Percentiles rank a stretch among this genome's conserved stretches.
phyloP scores from a whole-genome alignment of 2,797 vertebrate genomes.

The Acomys russatus region DNA sequence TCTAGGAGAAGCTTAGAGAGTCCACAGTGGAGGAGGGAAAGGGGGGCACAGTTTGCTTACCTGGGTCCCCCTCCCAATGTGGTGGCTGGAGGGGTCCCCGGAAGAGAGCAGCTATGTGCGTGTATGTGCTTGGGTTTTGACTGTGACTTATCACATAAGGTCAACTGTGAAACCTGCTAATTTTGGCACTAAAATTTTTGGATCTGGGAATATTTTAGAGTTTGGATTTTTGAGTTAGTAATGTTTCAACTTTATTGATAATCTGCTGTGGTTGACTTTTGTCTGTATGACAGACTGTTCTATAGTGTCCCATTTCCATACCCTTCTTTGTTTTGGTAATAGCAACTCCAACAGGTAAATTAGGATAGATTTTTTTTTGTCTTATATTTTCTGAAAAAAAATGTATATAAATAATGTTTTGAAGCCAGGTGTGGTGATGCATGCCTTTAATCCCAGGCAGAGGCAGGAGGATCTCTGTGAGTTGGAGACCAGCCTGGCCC shows the following conservation, averaged over 20 bases:
- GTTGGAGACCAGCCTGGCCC: too few relatives aligned
- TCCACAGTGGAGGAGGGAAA: background rate
- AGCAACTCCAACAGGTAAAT: slow-evolving; percentile 4
- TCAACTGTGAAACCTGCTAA: background rate
- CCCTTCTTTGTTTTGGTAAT: background rate
- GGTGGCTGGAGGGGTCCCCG: background rate
- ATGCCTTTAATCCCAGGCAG: too few relatives aligned
- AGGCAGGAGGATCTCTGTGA: too few relatives aligned
- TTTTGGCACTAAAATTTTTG: background rate
- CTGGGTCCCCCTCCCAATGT: background rate
- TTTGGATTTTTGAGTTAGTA: background rate
- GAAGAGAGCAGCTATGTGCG: background rate
- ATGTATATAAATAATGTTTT: background rate
- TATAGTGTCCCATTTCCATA: background rate
- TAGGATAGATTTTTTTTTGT: background rate
- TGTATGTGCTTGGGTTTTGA: background rate
- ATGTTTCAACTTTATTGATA: background rate
- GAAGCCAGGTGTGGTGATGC: too few relatives aligned
- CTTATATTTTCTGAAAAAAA: slow-evolving; percentile 23
- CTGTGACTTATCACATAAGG: background rate
- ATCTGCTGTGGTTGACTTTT: slow-evolving; percentile 27
- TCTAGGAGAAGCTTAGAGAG: background rate
- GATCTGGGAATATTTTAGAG: background rate
- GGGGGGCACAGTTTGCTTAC: background rate
- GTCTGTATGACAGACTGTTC: background rate